These are phyloP conservation scores for Drosophila silvestris DNA, from an alignment of 2,888 invertebrate species.

Conservation along the genomic window DNA sequence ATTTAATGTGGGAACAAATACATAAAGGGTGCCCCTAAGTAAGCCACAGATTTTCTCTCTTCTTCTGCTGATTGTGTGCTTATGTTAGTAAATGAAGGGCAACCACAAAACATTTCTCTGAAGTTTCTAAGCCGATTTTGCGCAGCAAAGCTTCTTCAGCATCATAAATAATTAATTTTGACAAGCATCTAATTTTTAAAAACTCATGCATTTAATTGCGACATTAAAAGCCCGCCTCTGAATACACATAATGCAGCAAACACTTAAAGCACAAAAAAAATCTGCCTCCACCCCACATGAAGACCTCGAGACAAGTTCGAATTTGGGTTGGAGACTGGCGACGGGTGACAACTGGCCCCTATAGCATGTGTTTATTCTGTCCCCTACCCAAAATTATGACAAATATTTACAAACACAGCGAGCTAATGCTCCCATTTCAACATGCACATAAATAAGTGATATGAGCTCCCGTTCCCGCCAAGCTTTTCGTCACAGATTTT, in stretches of 20 bases:
- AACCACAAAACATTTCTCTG: conserved; percentile 7
- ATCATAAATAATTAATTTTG: conserved; percentile 80
- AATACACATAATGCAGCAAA: conserved; percentile 44
- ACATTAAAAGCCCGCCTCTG: conserved; percentile 72
- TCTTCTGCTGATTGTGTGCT: conserved; percentile 9
- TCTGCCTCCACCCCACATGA: conserved; percentile 17
- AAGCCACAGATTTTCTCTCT: conserved; percentile 47
- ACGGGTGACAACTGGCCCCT: conserved; percentile 27
- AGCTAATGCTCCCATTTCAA: conserved; percentile 83
- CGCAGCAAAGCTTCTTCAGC: conserved; percentile 54
- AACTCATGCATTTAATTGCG: conserved; percentile 81
- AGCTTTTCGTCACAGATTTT: conserved; percentile 73
- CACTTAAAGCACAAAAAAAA: conserved; percentile 24
- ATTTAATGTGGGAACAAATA: conserved; percentile 43
- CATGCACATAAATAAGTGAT: conserved; percentile 82
- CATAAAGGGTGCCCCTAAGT: conserved; percentile 5
- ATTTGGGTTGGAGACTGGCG: conserved; percentile 1
- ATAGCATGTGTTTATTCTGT: conserved; percentile 46
- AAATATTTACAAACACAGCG: conserved; percentile 80
- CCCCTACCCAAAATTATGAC: conserved; percentile 68
- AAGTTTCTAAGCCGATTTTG: conserved; percentile 15
- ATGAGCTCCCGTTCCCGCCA: conserved; percentile 54
- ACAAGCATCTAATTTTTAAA: conserved; percentile 80
- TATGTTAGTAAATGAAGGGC: conserved; percentile 6
- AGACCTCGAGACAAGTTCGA: conserved; percentile 17